phyloP scores from a whole-genome alignment of 2,113 vertebrate genomes.

The Phylloscopus trochiloides region DNA sequence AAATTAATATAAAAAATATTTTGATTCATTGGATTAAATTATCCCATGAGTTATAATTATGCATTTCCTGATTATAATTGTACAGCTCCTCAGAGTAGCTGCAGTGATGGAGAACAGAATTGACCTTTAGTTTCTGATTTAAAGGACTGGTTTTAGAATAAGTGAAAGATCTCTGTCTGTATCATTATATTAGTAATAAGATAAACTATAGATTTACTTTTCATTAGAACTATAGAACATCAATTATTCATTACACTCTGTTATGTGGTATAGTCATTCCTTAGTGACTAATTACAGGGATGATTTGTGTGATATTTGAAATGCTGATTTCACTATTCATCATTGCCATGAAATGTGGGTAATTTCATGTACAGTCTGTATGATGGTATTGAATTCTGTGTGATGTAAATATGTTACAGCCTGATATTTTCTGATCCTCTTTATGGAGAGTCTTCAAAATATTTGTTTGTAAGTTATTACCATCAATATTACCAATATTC shows the following conservation, averaged over 20 bases:
- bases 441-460: background rate
- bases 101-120: background rate
- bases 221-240: background rate
- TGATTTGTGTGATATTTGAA: background rate
- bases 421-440: background rate
- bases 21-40: background rate
- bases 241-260: background rate
- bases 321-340: background rate
- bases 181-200: background rate
- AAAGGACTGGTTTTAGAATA: background rate
- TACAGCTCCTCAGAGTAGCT: background rate
- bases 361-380: background rate
- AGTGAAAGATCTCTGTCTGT: background rate
- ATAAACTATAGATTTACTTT: background rate
- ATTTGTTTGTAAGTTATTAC: background rate
- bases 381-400: background rate
- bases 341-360: background rate
- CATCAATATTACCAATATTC: background rate
- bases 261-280: background rate
- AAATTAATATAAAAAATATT: background rate
- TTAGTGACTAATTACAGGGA: constrained; percentile 6
- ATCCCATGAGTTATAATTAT: background rate
- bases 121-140: background rate
- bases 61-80: background rate
- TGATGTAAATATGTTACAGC: background rate